Evolutionary conservation across 2,888 invertebrate genomes (phyloP), one percentile per base, ranked within the genome.

Genomic region (Clusia tigrina): DNA sequence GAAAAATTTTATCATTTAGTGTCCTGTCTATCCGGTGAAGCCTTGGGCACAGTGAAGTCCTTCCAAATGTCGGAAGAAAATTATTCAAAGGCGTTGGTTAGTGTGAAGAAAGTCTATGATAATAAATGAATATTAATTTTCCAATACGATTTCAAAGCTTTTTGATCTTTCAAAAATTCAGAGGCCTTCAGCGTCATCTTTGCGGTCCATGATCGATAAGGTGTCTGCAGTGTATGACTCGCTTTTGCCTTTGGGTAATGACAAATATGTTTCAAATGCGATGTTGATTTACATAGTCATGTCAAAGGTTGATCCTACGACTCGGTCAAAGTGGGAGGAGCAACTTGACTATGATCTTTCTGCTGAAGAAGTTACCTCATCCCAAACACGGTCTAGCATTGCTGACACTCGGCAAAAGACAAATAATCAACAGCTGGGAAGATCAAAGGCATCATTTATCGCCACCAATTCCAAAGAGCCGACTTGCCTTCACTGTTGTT

Each of bases 1-100:
- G 55, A 62, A 22, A 56, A 62, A 38, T 62, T 61, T n/a, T 26
- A 25, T 15, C 56, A 61, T 3, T 52, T 61, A 15, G 24, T 61
- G 15, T 61, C 61, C 9, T 58, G 53, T 25, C n/a, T 59, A n/a
- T n/a, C n/a, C n/a, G n/a, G n/a, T n/a, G n/a, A n/a, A n/a, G n/a
- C n/a, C n/a, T n/a, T n/a, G n/a, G n/a, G n/a, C n/a, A n/a, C n/a
- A n/a, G n/a, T n/a, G n/a, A n/a, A n/a, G n/a, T n/a, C n/a, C n/a
- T n/a, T n/a, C n/a, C n/a, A n/a, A n/a, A n/a, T n/a, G n/a, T n/a
- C n/a, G n/a, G n/a, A n/a, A n/a, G n/a, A n/a, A n/a, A n/a, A n/a
- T n/a, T n/a, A n/a, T n/a, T n/a, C n/a, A n/a, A n/a, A n/a, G n/a
- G n/a, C n/a, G n/a, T n/a, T n/a, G n/a, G n/a, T n/a, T n/a, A n/a